Evolutionary conservation across 2,888 invertebrate species (phyloP).

Genomic region (Calephelis perditalis): DNA sequence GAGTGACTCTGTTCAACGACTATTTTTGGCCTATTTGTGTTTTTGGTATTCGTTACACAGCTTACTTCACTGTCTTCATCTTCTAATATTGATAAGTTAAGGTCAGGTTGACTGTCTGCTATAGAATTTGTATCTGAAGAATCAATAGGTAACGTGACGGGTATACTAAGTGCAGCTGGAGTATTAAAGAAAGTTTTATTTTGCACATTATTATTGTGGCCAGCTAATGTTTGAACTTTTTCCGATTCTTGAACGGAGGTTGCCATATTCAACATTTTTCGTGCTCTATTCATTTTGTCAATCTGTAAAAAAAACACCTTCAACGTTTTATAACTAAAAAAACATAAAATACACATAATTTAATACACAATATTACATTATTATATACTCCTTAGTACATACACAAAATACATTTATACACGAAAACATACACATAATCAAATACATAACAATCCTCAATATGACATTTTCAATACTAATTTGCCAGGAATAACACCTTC

Average conservation of each 20-base stretch:
- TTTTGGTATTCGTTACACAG: slow-evolving; percentile 22
- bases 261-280: slow-evolving; percentile 23
- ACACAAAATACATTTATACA: slow-evolving; percentile 8
- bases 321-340: slow-evolving; percentile 18
- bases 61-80: slow-evolving; percentile 23
- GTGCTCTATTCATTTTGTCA: slow-evolving; percentile 21
- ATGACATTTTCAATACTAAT: slow-evolving; percentile 20
- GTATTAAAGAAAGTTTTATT: slow-evolving; percentile 21
- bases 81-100: slow-evolving; percentile 22
- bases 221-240: slow-evolving; percentile 23
- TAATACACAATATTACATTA: not conserved
- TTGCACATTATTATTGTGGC: slow-evolving; percentile 21
- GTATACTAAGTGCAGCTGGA: slow-evolving; percentile 16
- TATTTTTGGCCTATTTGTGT: slow-evolving; percentile 22
- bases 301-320: slow-evolving; percentile 20
- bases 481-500: slow-evolving; percentile 16
- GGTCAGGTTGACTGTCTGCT: slow-evolving; percentile 23
- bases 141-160: slow-evolving; percentile 16
- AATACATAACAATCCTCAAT: slow-evolving; percentile 19
- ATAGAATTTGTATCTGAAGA: slow-evolving; percentile 17
- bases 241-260: slow-evolving; percentile 22
- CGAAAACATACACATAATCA: slow-evolving; percentile 15
- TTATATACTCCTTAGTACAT: slow-evolving; percentile 19
- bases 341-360: slow-evolving; percentile 16
- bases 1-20: slow-evolving; percentile 23